phyloP scores from a whole-genome alignment of 2,113 vertebrate species.

The Sula dactylatra region DNA sequence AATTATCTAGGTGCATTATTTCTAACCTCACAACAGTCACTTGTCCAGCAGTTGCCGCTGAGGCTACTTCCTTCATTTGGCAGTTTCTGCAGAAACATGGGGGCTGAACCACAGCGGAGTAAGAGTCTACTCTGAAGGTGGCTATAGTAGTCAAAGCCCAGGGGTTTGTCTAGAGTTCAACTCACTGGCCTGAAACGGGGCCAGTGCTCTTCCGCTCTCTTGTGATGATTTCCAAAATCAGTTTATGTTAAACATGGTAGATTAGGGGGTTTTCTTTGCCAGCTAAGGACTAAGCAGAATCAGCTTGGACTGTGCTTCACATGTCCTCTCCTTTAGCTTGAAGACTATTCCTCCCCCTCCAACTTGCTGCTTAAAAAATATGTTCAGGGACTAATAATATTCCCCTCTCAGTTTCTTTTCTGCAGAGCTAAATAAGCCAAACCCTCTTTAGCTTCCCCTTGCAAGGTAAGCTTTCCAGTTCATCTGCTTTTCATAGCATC shows the following conservation, averaged over 20 bases:
- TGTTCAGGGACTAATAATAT: not conserved
- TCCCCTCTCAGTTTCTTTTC: not conserved
- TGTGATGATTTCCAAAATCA: not conserved
- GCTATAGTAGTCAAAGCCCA: not conserved
- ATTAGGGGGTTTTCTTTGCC: not conserved
- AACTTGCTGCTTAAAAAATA: not conserved
- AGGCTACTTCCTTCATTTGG: not conserved
- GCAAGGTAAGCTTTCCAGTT: not conserved
- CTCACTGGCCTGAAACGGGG: not conserved
- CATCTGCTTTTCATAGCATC: not conserved
- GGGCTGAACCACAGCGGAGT: rapidly evolving
- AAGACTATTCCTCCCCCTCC: not conserved
- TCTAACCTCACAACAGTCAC: not conserved
- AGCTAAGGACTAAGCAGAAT: not conserved
- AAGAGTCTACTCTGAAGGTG: not conserved
- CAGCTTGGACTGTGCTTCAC: not conserved
- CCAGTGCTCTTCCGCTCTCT: not conserved
- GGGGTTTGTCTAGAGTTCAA: not conserved
- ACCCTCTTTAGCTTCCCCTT: not conserved
- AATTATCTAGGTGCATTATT: not conserved
- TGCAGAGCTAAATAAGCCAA: not conserved
- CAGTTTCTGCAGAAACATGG: not conserved
- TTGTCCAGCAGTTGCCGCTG: not conserved
- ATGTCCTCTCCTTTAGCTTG: not conserved
- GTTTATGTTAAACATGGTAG: not conserved